Percentiles rank a stretch among this genome's conserved stretches.
Conservation (phyloP, 2,797 vertebrate genomes). For the Eupleurogrammus muticus region DNA sequence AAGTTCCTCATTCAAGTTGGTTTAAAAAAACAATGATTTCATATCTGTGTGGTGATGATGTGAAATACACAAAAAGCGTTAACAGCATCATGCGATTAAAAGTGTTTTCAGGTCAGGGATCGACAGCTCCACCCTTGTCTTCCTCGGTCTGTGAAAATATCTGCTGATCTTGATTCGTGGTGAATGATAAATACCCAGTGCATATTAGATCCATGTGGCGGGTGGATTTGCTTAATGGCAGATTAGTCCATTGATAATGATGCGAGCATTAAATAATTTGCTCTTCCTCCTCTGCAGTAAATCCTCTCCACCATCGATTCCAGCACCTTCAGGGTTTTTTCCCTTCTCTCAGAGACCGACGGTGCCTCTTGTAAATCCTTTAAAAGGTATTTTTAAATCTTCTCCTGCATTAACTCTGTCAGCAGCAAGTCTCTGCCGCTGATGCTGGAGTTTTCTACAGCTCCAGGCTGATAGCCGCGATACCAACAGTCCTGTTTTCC, state of each 20-base stretch:
- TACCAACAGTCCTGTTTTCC: constrained; percentile 54
- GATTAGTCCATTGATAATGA: constrained; percentile 77
- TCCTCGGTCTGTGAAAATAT: constrained; percentile 34
- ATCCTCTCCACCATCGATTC: constrained; percentile 81
- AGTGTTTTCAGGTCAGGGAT: constrained; percentile 8
- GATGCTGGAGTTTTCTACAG: constrained; percentile 44
- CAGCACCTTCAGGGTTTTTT: constrained; percentile 71
- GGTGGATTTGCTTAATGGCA: constrained; percentile 65
- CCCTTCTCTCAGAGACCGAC: constrained; percentile 55
- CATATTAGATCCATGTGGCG: constrained; percentile 53
- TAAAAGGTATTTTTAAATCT: constrained; percentile 80
- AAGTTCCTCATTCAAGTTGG: too few relatives aligned
- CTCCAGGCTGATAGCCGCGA: constrained; percentile 40
- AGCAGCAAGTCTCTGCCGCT: constrained; percentile 20
- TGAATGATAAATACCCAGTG: constrained; percentile 37
- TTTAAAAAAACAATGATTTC: too few relatives aligned
- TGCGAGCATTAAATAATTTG: constrained; percentile 74
- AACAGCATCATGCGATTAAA: constrained; percentile 6
- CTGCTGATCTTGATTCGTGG: constrained; percentile 30
- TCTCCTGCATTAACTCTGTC: constrained; percentile 72
- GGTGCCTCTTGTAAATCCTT: constrained; percentile 83
- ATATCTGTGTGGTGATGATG: constrained; percentile 1
- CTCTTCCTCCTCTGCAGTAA: constrained; percentile 72
- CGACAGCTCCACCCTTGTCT: constrained; percentile 15
- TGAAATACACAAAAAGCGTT: neutral